These are phyloP conservation scores for Drosophila conformis DNA, from an alignment of 2,888 invertebrate genomes.

Conservation along the genomic window DNA sequence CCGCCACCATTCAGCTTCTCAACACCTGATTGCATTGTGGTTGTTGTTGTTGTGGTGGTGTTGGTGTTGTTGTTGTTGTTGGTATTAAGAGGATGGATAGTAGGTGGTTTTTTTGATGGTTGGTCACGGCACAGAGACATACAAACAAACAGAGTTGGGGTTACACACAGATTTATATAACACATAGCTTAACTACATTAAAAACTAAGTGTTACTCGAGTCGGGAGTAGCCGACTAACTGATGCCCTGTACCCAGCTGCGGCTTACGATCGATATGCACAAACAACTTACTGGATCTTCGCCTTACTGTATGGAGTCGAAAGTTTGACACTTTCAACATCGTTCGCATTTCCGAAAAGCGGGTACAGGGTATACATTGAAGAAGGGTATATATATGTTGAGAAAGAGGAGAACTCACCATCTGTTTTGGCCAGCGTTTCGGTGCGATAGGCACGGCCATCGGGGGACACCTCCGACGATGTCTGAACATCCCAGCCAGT, in stretches of 20 bases:
- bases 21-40: slow-evolving; percentile 84
- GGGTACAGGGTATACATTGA: not conserved
- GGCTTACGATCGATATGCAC: not conserved
- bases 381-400: not conserved
- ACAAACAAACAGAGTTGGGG: slow-evolving; percentile 55
- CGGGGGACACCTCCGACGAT: slow-evolving; percentile 87
- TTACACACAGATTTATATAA: slow-evolving; percentile 36
- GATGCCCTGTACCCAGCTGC: slow-evolving; percentile 16
- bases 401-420: slow-evolving; percentile 82
- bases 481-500: slow-evolving; percentile 90
- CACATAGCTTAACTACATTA: slow-evolving; percentile 7
- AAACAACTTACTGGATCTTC: not conserved
- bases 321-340: not conserved
- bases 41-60: slow-evolving; percentile 6
- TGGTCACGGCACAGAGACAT: slow-evolving; percentile 52
- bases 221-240: slow-evolving; percentile 17
- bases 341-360: not conserved
- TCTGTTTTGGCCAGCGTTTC: slow-evolving; percentile 88
- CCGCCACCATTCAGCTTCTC: slow-evolving; percentile 89
- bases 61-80: slow-evolving; percentile 70
- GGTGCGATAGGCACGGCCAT: slow-evolving; percentile 88
- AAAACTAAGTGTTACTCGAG: slow-evolving; percentile 7
- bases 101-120: slow-evolving; percentile 59
- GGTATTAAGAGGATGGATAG: slow-evolving; percentile 19
- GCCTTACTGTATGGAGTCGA: not conserved